phyloP scores from a whole-genome alignment of 2,888 invertebrate genomes.

The Antitype chi region DNA sequence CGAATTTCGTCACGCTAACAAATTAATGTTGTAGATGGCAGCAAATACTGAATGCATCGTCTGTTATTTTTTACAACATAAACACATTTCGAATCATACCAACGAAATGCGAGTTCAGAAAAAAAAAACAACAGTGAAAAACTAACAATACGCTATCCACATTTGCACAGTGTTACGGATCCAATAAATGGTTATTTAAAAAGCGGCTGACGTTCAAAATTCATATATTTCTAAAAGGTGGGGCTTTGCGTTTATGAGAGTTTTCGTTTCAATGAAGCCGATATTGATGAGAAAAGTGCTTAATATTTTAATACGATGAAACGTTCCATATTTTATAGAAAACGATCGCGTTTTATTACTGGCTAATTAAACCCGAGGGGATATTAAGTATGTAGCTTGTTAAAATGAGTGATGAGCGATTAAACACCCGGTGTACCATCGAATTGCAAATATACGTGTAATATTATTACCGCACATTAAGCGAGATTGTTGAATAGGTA shows the following conservation, averaged over 20 bases:
- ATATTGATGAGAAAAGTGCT: slow-evolving; percentile 67
- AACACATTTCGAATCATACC: slow-evolving; percentile 42
- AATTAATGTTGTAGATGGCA: slow-evolving; percentile 32
- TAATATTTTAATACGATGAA: slow-evolving; percentile 68
- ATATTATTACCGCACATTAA: slow-evolving; percentile 24
- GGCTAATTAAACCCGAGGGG: slow-evolving; percentile 70
- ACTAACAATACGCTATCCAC: slow-evolving; percentile 52
- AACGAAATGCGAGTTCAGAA: slow-evolving; percentile 27
- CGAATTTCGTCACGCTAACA: slow-evolving; percentile 9
- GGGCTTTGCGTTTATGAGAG: slow-evolving; percentile 37
- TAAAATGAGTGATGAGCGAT: slow-evolving; percentile 48
- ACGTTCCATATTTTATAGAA: slow-evolving; percentile 58
- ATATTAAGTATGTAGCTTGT: slow-evolving; percentile 57
- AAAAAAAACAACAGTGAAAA: slow-evolving; percentile 36
- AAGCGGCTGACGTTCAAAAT: slow-evolving; percentile 23
- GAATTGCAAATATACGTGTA: slow-evolving; percentile 42
- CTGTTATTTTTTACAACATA: slow-evolving; percentile 25
- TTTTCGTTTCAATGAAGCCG: slow-evolving; percentile 59
- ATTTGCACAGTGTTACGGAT: slow-evolving; percentile 49
- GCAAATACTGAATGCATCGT: slow-evolving; percentile 20
- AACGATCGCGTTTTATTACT: slow-evolving; percentile 69
- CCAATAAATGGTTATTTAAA: slow-evolving; percentile 45
- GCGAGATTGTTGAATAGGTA: slow-evolving; percentile 23
- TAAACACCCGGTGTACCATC: slow-evolving; percentile 20
- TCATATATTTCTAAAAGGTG: slow-evolving; percentile 44